Percentiles rank a stretch among this genome's conserved stretches.
phyloP scores from a whole-genome alignment of 2,888 invertebrate species.

The Cantharis rufa region DNA sequence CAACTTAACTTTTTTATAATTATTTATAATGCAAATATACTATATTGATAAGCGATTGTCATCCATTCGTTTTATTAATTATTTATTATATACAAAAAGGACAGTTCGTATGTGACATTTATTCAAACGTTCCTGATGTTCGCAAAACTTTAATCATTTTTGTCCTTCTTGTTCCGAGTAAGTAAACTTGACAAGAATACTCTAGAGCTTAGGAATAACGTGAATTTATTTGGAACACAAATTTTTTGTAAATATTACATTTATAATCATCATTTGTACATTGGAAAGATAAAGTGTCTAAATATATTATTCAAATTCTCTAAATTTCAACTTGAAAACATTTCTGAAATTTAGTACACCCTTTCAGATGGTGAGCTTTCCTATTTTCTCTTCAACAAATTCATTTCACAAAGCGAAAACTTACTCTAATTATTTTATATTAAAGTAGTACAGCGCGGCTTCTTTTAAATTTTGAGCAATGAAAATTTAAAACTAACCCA shows the following conservation, averaged over 20 bases:
- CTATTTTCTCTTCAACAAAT: no score
- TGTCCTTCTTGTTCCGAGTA: not conserved
- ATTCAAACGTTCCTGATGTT: not conserved
- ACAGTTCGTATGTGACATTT: not conserved
- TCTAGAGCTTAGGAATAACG: not conserved
- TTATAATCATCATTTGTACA: not conserved
- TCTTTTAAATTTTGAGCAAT: no score
- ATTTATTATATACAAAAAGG: not conserved
- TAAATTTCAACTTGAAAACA: not conserved
- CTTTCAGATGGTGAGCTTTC: no score
- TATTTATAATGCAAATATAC: not conserved
- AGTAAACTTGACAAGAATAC: not conserved
- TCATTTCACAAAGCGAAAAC: no score
- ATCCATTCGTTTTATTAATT: not conserved
- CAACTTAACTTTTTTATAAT: not conserved
- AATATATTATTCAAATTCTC: not conserved
- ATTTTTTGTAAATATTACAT: not conserved
- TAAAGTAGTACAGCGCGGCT: no score
- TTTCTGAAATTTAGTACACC: not conserved
- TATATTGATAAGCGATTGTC: not conserved
- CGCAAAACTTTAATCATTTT: not conserved
- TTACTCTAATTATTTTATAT: no score
- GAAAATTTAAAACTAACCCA: no score
- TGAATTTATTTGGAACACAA: not conserved
- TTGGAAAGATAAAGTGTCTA: not conserved